Percentiles rank a stretch among this genome's conserved stretches.
phyloP scores from a whole-genome alignment of 2,113 vertebrate genomes.

The Bungarus multicinctus region DNA sequence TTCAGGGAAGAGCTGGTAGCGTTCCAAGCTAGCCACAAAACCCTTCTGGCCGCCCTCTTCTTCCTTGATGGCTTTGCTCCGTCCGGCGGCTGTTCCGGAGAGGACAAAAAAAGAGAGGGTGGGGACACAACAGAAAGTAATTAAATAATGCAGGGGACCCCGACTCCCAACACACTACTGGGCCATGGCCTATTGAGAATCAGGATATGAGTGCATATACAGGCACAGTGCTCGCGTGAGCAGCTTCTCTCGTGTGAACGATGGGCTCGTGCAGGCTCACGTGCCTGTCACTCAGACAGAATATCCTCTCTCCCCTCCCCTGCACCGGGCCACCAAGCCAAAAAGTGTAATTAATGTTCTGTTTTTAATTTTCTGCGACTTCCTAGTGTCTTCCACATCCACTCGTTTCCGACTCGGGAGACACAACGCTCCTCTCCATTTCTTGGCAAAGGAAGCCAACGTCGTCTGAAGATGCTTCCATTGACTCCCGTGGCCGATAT shows the following conservation, averaged over 20 bases:
- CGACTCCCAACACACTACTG: neutral
- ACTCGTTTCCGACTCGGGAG: neutral
- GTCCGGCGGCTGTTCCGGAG: neutral
- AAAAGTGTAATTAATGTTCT: too few species aligned
- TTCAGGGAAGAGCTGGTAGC: conserved; percentile 14
- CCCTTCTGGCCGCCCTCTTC: conserved; percentile 13
- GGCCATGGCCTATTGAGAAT: too few species aligned
- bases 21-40: conserved; percentile 26
- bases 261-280: accelerated
- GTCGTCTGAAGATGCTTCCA: neutral
- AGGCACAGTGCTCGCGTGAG: accelerated
- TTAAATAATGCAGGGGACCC: neutral
- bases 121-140: neutral
- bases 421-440: neutral
- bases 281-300: too few species aligned
- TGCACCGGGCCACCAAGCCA: too few species aligned
- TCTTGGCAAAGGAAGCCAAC: neutral
- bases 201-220: too few species aligned
- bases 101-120: too few species aligned
- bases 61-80: conserved; percentile 23
- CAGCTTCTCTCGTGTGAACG: too few species aligned
- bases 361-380: too few species aligned
- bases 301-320: too few species aligned
- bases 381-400: too few species aligned
- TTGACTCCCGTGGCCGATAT: too few species aligned